Evolutionary conservation across 1,140 invertebrate species (phyloP).

Genomic region (Homalodisca vitripennis): DNA sequence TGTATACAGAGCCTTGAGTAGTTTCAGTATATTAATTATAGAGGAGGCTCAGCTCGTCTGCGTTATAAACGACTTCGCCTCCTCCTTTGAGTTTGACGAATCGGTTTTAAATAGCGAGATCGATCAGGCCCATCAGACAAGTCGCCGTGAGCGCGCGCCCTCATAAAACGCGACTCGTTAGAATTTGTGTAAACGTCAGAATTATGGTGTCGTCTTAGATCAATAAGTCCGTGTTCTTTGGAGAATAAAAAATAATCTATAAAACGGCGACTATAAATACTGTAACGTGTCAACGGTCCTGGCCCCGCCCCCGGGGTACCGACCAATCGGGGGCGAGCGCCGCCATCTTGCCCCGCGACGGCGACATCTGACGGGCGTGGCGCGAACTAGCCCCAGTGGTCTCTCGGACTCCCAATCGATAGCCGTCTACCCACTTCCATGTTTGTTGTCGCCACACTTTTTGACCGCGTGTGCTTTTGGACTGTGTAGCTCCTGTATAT

Average conservation of each 20-base stretch:
- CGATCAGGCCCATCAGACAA: too few species aligned
- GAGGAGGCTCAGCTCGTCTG: too few species aligned
- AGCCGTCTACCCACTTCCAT: not conserved
- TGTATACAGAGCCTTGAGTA: too few species aligned
- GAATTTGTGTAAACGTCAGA: conserved; percentile 26
- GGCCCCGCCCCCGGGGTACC: not conserved
- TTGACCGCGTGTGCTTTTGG: not conserved
- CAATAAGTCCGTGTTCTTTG: conserved; percentile 20
- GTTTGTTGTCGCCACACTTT: conserved; percentile 11
- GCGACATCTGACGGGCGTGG: conserved; percentile 10
- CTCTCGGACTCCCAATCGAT: conserved; percentile 1
- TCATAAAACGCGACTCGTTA: conserved; percentile 23
- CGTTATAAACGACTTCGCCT: too few species aligned
- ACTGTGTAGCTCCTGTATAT: not conserved
- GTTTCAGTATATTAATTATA: too few species aligned
- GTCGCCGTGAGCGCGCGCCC: not conserved
- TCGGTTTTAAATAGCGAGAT: too few species aligned
- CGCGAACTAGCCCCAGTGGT: conserved; percentile 11
- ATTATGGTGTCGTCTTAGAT: conserved; percentile 22
- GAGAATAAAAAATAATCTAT: conserved; percentile 20
- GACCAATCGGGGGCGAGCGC: not conserved
- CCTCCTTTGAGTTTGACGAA: too few species aligned
- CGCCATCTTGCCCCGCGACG: conserved; percentile 8
- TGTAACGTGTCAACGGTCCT: not conserved
- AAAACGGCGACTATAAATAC: conserved; percentile 11